These are phyloP conservation scores for Agrotis puta DNA, from an alignment of 2,888 invertebrate species.

Conservation along the genomic window DNA sequence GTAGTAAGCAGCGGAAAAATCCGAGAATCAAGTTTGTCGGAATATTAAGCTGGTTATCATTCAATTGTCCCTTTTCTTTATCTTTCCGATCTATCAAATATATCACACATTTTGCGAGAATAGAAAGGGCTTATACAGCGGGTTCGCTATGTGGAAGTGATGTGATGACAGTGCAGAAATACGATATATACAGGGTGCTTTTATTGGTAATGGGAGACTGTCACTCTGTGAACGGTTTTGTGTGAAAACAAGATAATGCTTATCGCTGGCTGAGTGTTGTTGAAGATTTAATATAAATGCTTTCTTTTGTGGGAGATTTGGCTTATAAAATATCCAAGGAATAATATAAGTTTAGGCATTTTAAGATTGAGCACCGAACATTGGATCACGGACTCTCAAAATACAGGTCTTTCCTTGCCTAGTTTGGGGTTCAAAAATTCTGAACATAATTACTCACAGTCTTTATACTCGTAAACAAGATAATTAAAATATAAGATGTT, in stretches of 20 bases:
- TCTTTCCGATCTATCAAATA: conserved; percentile 36
- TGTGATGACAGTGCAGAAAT: conserved; percentile 46
- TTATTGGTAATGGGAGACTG: conserved; percentile 54
- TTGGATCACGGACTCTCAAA: too few species aligned
- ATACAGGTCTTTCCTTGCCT: too few species aligned
- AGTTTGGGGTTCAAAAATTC: too few species aligned
- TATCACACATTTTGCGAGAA: conserved; percentile 21
- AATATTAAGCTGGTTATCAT: conserved; percentile 37
- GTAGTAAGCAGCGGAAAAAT: too few species aligned
- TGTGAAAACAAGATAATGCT: conserved; percentile 39
- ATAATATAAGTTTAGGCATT: not conserved
- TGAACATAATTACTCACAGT: too few species aligned
- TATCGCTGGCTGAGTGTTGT: not conserved
- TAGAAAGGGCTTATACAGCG: conserved; percentile 28
- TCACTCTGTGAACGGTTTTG: conserved; percentile 38
- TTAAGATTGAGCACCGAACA: too few species aligned
- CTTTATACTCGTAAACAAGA: too few species aligned
- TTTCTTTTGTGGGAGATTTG: conserved; percentile 10
- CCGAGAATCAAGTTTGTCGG: not conserved
- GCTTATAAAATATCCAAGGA: not conserved
- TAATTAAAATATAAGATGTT: too few species aligned
- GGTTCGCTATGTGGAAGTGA: conserved; percentile 43
- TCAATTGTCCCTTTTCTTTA: conserved; percentile 32
- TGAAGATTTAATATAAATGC: conserved; percentile 32
- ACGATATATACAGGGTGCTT: conserved; percentile 36